Base-by-base conservation (phyloP, 2,888 invertebrate genomes). In the Eledona agricola region DNA sequence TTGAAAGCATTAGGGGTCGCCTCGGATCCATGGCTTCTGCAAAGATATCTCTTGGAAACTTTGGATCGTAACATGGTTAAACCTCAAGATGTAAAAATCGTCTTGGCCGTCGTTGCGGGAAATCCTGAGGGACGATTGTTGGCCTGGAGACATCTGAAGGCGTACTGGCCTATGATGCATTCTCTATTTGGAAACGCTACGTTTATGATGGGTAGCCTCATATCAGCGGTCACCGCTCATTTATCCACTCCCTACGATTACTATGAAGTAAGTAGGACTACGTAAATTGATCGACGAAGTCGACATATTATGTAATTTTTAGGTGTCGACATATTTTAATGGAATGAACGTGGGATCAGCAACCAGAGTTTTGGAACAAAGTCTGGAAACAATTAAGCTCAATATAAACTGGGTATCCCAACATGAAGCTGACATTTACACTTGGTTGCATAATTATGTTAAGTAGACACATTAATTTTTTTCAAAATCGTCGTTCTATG, bases 331-430 rank as follows among this genome's bases (percentile, higher is more conserved):
- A 31, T 77, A 76, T 62, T 77, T 77, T 62, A 73, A 69, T 57
- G 76, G 76, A 40, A 77, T 76, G 75, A 72, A 77, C 57, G 75
- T 77, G n/a, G 76, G 76, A 32, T 71, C 76, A 17, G 76, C 77
- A 12, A 64, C 73, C 15, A 70, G 76, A 60, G 87, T 89, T 0
- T 81, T 88, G 6, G 79, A 86, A 16, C 86, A 88, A 60, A 89
- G 90, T 6, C 72, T 92, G 29, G 93, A 93, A 75, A 88, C 84
- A 1, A 89, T 92, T 12, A 86, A 86, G 5, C 80, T 90, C 10
- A 93, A 93, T 78, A 86, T 90, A 1, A 85, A 88, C 55, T 93
- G 93, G 92, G 87, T 92, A 26, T 66, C 76, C 1, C 74, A 79
- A 12, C 84, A 83, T 5, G 83, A 83, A 63, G 76, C 76, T 1